phyloP scores from a whole-genome alignment of 2,113 vertebrate species.

The Nansenia antarctica region DNA sequence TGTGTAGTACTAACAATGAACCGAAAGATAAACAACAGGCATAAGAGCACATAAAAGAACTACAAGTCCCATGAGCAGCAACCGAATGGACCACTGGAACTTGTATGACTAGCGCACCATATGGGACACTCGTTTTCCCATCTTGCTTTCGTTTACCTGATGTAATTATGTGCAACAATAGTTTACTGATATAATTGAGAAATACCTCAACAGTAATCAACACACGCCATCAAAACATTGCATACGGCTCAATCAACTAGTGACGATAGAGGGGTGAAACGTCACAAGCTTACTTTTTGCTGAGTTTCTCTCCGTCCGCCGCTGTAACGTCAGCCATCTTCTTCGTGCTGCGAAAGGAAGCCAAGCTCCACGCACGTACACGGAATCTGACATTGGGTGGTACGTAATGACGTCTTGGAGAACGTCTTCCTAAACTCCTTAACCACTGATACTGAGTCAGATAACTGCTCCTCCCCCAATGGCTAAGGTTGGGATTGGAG shows the following conservation, averaged over 20 bases:
- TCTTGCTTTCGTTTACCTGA: background rate
- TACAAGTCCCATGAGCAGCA: background rate
- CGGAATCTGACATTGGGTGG: background rate
- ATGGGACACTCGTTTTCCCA: background rate
- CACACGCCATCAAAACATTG: background rate
- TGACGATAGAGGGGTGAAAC: background rate
- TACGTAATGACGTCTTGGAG: background rate
- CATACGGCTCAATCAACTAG: background rate
- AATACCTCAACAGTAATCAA: background rate
- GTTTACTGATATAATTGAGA: background rate
- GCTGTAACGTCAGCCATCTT: conserved; percentile 5
- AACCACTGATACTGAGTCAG: too few relatives aligned
- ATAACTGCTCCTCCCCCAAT: too few relatives aligned
- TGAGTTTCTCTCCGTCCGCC: conserved; percentile 10
- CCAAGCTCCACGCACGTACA: background rate
- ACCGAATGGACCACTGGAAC: background rate
- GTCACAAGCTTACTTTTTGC: conserved; percentile 2
- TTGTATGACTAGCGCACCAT: background rate
- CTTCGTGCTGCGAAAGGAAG: background rate
- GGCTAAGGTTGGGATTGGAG: background rate
- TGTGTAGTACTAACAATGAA: background rate
- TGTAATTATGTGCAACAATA: background rate
- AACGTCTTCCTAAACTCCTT: too few relatives aligned
- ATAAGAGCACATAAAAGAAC: background rate
- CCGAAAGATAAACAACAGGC: background rate